Percentiles rank a stretch among this genome's conserved stretches.
Conservation (phyloP, 2,113 vertebrate genomes). For the Gallinago undulata region DNA sequence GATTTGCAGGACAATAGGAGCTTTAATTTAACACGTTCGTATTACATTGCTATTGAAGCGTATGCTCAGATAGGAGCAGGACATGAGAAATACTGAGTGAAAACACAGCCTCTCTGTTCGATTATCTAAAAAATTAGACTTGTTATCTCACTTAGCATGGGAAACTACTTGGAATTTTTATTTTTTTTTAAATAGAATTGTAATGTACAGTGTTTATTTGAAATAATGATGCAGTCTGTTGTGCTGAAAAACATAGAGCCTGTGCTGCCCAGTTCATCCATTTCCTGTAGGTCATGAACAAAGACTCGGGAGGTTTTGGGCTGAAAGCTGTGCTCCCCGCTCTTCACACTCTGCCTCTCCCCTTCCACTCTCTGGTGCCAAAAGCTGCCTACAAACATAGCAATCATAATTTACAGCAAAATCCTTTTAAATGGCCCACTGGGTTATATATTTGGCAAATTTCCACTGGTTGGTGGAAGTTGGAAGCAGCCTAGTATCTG, state of each 20-base stretch:
- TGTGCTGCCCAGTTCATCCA: not conserved
- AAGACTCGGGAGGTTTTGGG: not conserved
- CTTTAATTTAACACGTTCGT: not conserved
- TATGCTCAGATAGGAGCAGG: not conserved
- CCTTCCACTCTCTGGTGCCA: not conserved
- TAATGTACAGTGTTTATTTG: not conserved
- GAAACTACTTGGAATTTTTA: not conserved
- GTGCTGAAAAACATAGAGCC: fast-evolving
- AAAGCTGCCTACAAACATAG: not conserved
- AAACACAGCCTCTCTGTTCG: not conserved
- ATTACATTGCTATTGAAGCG: not conserved
- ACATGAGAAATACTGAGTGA: not conserved
- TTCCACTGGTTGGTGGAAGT: not conserved
- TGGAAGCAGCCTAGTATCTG: not conserved
- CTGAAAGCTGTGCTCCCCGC: fast-evolving
- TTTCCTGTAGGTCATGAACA: not conserved
- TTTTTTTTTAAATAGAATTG: not conserved
- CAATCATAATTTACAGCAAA: not conserved
- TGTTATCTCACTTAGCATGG: not conserved
- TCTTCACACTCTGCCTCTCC: not conserved
- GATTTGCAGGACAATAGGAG: not conserved
- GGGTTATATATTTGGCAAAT: not conserved
- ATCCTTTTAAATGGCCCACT: not conserved
- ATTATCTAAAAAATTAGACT: not conserved
- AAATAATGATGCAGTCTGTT: not conserved